Evolutionary conservation across 2,888 invertebrate species (phyloP), one percentile per base, ranked within the genome.

Genomic region (Pinctada fucata): DNA sequence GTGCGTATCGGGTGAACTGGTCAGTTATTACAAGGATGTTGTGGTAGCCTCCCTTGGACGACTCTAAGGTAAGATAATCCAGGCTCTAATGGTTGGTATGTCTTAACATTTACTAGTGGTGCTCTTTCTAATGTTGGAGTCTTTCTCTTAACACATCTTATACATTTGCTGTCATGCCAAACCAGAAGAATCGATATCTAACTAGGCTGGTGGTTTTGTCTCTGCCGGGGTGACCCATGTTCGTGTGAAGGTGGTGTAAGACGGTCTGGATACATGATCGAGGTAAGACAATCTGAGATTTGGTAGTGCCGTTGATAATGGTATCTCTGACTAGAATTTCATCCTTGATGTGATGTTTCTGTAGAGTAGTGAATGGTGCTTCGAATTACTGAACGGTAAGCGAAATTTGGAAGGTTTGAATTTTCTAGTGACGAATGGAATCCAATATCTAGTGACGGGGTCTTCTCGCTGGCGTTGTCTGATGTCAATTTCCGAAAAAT

Each of bases 151-250:
- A 68, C 16, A 47, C 68, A 68, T 68, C 68, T 16, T 31, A 13
- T 47, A 68, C 68, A 68, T 3, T 16, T 68, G 45, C 3, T 3
- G 68, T n/a, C 68, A 68, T 58, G 6, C 58, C 58, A 58, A 10
- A 58, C 58, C 58, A 58, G 13, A 10, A 58, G 58, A 58, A 58
- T 45, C 68, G 10, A 16, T 68, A 16, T 13, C 48, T 16, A 8
- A 68, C 10, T 2, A 68, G 2, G 10, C 45, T 13, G 13, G 45
- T 8, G 31, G 68, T 68, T 3, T 47, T 68, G 10, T 68, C 68
- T 45, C 68, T 31, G 13, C 68, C 68, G 3, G 31, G 68, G 45
- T 68, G 68, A 45, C 68, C 68, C 16, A 68, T 16, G 16, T 68
- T 47, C 3, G 16, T 13, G 45, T 68, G 45, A 5, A 68, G 13